Evolutionary conservation across 2,113 vertebrate genomes (phyloP), one percentile per base, ranked within the genome.

Genomic region (Etheostoma cragini): DNA sequence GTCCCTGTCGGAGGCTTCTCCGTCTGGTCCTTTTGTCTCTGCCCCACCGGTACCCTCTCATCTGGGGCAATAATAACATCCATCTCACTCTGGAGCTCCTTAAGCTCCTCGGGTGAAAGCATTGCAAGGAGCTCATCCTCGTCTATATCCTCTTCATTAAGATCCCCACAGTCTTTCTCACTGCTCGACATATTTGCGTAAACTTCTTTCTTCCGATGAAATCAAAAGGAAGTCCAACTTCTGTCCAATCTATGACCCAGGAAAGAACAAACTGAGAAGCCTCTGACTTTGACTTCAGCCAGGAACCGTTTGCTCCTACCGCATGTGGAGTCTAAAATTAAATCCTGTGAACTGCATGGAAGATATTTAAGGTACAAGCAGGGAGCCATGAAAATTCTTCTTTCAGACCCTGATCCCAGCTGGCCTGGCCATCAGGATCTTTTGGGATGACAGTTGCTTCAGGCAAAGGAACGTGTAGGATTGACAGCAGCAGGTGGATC

Each of bases 41-140:
- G 97, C 19, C 98, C 98, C 1, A 94, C 96, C 0, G 98, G 98
- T 13, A 99, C 94, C 64, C 84, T 77, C 12, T 97, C 97, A 67
- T 99, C 98, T 1, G 98, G 98, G 38, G 96, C 97, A 83, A 99
- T 97, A 15, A 96, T 97, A 66, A 96, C 95, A 53, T 99, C 98
- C 96, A 99, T 98, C 88, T 99, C 98, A 0, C 93, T 95, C 81
- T 99, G 97, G 56, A 99, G 96, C 92, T 98, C 95, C 86, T 92
- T 94, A 0, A 99, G 95, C 91, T 99, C 98, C 89, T 99, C 97
- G 0, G 97, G 96, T 13, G 98, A 98, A 64, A 99, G 90, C 85
- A 96, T 97, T 24, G 98, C 97, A 84, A 99, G 94, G 91, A 99
- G 96, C 89, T 96, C 96, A 88, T 99, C 98, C 84, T 99, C 98